These are phyloP conservation scores for Drepana arcuata DNA, from an alignment of 1,140 invertebrate genomes.

Conservation along the genomic window DNA sequence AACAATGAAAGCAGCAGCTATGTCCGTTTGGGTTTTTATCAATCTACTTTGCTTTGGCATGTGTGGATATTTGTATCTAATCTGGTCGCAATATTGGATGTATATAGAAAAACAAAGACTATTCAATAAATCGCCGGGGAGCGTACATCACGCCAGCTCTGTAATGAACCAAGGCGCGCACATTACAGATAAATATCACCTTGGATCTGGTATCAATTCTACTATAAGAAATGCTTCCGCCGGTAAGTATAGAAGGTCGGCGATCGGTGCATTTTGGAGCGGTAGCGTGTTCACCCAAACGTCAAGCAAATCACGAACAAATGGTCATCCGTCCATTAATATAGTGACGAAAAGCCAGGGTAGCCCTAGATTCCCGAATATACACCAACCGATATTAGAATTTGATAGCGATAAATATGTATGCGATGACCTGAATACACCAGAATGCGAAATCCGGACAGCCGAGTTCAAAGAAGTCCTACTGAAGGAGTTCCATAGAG, in stretches of 20 bases:
- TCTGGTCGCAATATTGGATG: slow-evolving; percentile 81
- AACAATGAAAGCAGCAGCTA: slow-evolving; percentile 77
- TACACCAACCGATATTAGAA: slow-evolving; percentile 67
- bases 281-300: slow-evolving; percentile 20
- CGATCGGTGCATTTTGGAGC: slow-evolving; percentile 30
- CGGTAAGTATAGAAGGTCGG: slow-evolving; percentile 41
- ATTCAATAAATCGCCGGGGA: slow-evolving; percentile 48
- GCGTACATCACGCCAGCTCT: slow-evolving; percentile 22
- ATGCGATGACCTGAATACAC: slow-evolving; percentile 62
- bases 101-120: slow-evolving; percentile 69
- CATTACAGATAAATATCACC: slow-evolving; percentile 25
- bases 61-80: slow-evolving; percentile 79
- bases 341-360: slow-evolving; percentile 47
- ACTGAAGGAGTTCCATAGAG: slow-evolving; percentile 73
- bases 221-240: slow-evolving; percentile 19
- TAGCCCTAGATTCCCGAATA: slow-evolving; percentile 74
- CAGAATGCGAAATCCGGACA: slow-evolving; percentile 63
- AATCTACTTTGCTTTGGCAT: slow-evolving; percentile 80
- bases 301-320: slow-evolving; percentile 23
- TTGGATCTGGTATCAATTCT: no score
- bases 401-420: slow-evolving; percentile 69
- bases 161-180: slow-evolving; percentile 31
- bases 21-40: slow-evolving; percentile 80
- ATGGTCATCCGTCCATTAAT: slow-evolving; percentile 29
- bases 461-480: slow-evolving; percentile 72